Conservation (phyloP, 2,113 vertebrate genomes). For the Todiramphus chloris region DNA sequence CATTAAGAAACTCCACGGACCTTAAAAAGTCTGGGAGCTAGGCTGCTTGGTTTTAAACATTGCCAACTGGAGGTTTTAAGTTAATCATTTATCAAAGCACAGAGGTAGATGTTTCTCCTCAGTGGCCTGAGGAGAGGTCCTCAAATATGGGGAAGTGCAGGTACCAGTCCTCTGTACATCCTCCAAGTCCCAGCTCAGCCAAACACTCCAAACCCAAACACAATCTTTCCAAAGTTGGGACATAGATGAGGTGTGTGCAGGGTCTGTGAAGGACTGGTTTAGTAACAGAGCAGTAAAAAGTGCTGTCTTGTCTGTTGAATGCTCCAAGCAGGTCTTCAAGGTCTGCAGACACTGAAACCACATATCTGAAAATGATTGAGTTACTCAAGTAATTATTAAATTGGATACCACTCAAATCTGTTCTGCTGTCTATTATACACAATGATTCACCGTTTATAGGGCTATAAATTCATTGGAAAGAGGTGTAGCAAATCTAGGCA, state of each 20-base stretch:
- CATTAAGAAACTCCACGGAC: not conserved
- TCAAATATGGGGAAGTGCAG: not conserved
- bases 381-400: conserved; percentile 71
- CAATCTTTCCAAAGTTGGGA: not conserved
- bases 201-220: not conserved
- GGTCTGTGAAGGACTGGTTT: not conserved
- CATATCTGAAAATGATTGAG: conserved; percentile 70
- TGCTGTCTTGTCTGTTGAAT: not conserved
- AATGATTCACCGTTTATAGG: conserved; percentile 62
- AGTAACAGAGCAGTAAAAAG: not conserved
- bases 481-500: not conserved
- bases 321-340: not conserved
- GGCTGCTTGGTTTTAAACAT: not conserved
- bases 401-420: conserved; percentile 64
- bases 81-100: not conserved
- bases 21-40: not conserved
- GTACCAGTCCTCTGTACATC: not conserved
- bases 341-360: conserved; percentile 22
- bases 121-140: not conserved
- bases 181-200: not conserved
- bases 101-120: not conserved
- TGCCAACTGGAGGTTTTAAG: not conserved
- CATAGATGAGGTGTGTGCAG: accelerated
- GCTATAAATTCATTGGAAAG: conserved; percentile 53
- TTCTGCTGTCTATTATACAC: conserved; percentile 60